Evolutionary conservation across 2,113 vertebrate species (phyloP), one percentile per base, ranked within the genome.

Genomic region (Mola mola): DNA sequence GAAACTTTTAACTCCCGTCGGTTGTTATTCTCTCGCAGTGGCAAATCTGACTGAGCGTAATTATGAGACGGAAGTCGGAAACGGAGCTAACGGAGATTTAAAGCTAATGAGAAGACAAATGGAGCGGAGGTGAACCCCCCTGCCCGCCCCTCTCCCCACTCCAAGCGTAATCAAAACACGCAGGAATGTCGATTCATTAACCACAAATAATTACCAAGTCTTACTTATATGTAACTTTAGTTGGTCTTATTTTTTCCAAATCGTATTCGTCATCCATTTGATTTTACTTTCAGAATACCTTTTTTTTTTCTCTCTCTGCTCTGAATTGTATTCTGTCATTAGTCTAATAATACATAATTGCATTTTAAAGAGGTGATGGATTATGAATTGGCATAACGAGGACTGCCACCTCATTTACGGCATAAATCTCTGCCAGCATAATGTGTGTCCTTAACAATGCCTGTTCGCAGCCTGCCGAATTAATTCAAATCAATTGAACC

Each of bases 351-450:
- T 84, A 70, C 75, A 69, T 91, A 90, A 92, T 91, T 90, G 88
- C 86, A 84, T 91, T 91, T 90, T 90, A 88, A 92, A 88, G 87
- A 91, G 77, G 79, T 86, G 86, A 90, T 89, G 86, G 80, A 92
- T 92, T 89, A 91, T 86, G 76, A 81, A 89, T 68, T 69, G 51
- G 16, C 70, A 79, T 84, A 90, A 89, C 64, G 83, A 82, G 81
- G 64, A 81, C 73, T 81, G 72, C 85, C 81, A 86, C 88, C 90
- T 86, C 82, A 80, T 81, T 84, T 76, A 41, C 57, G 68, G 67
- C 78, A 89, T 91, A 87, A 87, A 89, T 91, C 88, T 90, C 77
- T 84, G 90, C 84, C 89, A 72, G 77, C 55, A 42, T 87, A 86
- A 87, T 81, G 87, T 77, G 82, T 78, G 67, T 86, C 81, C 66